phyloP scores from a whole-genome alignment of 2,888 invertebrate genomes.

The Steinernema hermaphroditum region DNA sequence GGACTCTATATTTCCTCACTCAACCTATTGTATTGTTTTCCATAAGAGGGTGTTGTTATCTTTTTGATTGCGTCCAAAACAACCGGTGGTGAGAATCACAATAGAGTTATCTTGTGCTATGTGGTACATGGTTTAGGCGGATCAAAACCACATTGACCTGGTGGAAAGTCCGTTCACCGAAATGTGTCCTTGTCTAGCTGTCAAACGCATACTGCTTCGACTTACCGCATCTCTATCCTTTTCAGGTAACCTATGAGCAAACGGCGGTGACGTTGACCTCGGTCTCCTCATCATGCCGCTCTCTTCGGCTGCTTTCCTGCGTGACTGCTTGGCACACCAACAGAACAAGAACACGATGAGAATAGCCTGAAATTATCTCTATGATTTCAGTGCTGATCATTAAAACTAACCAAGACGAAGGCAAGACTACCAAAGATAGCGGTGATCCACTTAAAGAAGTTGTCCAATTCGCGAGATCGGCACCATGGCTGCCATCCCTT shows the following conservation, averaged over 20 bases:
- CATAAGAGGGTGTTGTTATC: no score
- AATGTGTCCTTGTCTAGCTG: no score
- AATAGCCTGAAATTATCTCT: neutral
- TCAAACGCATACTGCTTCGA: no score
- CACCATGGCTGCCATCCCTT: slow-evolving; percentile 65
- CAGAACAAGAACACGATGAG: slow-evolving; percentile 18
- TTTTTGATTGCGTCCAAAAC: no score
- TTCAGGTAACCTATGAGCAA: neutral
- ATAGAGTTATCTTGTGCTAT: no score
- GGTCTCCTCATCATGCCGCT: neutral
- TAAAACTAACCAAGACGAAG: slow-evolving; percentile 39
- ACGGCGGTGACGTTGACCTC: neutral
- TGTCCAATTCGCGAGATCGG: slow-evolving; percentile 63
- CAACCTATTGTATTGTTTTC: no score
- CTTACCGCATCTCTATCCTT: slow-evolving; percentile 20
- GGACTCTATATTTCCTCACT: no score
- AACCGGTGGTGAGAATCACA: no score
- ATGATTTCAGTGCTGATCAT: neutral
- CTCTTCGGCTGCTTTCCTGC: slow-evolving; percentile 12
- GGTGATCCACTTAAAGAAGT: slow-evolving; percentile 64
- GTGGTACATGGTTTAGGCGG: no score
- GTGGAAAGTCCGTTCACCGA: no score
- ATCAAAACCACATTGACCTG: no score
- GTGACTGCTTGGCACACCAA: slow-evolving; percentile 7
- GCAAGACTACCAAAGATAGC: slow-evolving; percentile 52